These are phyloP conservation scores for Ctenosaura bakeri DNA, from an alignment of 2,797 vertebrate species.

Conservation along the genomic window DNA sequence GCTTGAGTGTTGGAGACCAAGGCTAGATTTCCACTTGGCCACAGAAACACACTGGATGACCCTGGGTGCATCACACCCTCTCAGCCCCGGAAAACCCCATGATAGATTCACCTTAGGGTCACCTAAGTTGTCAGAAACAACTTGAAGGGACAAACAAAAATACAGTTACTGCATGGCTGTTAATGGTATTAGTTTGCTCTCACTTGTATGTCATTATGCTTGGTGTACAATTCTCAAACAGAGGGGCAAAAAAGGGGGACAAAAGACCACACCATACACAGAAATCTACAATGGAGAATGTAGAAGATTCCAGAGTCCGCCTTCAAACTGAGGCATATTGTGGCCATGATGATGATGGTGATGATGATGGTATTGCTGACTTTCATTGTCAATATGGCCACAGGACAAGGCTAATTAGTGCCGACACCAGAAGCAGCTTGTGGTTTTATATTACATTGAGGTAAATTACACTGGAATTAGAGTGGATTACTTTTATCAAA, in stretches of 20 bases:
- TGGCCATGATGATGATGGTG: slow-evolving; percentile 38
- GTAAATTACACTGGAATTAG: slow-evolving; percentile 90
- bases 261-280: slow-evolving; percentile 11
- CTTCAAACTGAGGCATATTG: slow-evolving; percentile 77
- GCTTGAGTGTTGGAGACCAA: too few species aligned
- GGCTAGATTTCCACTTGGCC: too few species aligned
- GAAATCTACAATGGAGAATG: slow-evolving; percentile 29
- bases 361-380: slow-evolving; percentile 6
- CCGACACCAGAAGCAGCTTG: slow-evolving; percentile 83
- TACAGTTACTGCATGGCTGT: background rate
- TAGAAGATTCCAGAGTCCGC: slow-evolving; percentile 71
- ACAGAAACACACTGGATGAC: too few species aligned
- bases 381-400: slow-evolving; percentile 81
- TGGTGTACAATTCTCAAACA: background rate
- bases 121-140: too few species aligned
- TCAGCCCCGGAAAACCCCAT: too few species aligned
- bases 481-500: slow-evolving; percentile 90
- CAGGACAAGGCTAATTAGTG: slow-evolving; percentile 85
- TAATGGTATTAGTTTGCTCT: background rate
- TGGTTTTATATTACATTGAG: slow-evolving; percentile 88
- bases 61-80: too few species aligned
- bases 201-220: background rate
- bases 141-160: too few species aligned
- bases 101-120: too few species aligned
- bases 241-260: background rate